These are phyloP conservation scores for Bos taurus DNA, from an alignment of 2,113 vertebrate species.

Conservation along the genomic window ARS-UCD2.0 NC_037339.1:73960001-73960500, in stretches of 20 bases:
- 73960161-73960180: not conserved
- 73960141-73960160: not conserved
- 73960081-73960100: not conserved
- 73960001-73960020: not conserved
- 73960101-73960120: not conserved
- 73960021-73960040: not conserved
- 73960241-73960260: not conserved
- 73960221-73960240: not conserved
- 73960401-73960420: not conserved
- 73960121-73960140: not conserved
- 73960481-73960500: not conserved
- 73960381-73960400: not conserved
- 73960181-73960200: not conserved
- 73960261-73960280: not conserved
- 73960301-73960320: not conserved
- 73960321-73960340: not conserved
- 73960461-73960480: conserved; percentile 19
- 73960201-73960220: not conserved
- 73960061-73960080: not conserved
- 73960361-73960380: not conserved
- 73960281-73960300: not conserved
- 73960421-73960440: not conserved
- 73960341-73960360: not conserved
- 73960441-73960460: not conserved
- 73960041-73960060: not conserved